phyloP scores from a whole-genome alignment of 2,888 invertebrate species.

The Scaptodrosophila latifasciaeformis region DNA sequence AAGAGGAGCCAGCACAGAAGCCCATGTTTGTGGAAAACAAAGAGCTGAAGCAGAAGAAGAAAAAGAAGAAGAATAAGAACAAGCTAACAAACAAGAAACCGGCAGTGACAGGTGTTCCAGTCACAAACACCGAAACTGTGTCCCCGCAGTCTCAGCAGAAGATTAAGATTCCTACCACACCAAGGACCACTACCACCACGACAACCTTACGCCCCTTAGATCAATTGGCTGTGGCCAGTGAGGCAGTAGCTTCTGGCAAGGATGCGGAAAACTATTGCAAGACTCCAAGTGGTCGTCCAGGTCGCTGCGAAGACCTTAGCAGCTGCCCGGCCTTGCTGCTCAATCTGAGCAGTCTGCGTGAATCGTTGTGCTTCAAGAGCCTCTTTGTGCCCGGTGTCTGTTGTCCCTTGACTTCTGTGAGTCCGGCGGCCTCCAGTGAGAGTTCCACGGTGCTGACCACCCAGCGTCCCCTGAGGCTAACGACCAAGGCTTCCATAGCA shows the following conservation, averaged over 20 bases:
- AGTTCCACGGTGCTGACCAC: conserved; percentile 70
- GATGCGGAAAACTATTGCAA: conserved; percentile 82
- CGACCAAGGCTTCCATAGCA: conserved; percentile 57
- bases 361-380: conserved; percentile 93
- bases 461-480: conserved; percentile 67
- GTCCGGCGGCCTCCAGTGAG: conserved; percentile 31
- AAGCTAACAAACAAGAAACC: conserved; percentile 70
- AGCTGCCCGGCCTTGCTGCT: conserved; percentile 90
- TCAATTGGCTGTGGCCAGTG: conserved; percentile 72
- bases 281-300: conserved; percentile 86
- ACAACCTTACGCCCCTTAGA: conserved; percentile 48
- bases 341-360: conserved; percentile 86
- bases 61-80: conserved; percentile 71
- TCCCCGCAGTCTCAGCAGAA: conserved; percentile 49
- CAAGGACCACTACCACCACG: conserved; percentile 58
- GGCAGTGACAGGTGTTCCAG: conserved; percentile 44
- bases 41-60: conserved; percentile 70
- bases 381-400: conserved; percentile 94
- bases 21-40: conserved; percentile 71
- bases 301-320: conserved; percentile 90
- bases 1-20: conserved; percentile 34
- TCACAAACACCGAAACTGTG: conserved; percentile 16
- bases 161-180: conserved; percentile 59
- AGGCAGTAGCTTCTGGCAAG: conserved; percentile 75
- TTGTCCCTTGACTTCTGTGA: conserved; percentile 80